Evolutionary conservation across 2,888 invertebrate genomes (phyloP).

Genomic region (Lacanobia wlatinum): DNA sequence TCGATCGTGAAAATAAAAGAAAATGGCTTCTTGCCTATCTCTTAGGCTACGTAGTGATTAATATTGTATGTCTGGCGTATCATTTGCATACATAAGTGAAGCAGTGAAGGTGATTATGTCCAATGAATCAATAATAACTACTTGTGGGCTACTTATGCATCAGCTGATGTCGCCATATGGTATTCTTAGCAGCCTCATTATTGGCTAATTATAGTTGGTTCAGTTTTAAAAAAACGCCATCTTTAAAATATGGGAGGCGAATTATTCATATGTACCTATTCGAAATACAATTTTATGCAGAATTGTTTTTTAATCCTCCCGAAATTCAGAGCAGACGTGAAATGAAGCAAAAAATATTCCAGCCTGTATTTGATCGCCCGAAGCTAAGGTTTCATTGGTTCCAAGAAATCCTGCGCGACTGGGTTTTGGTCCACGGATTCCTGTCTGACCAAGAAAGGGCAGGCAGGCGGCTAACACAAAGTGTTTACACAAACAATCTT

Average conservation of each 20-base stretch:
- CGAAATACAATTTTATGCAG: slow-evolving; percentile 2
- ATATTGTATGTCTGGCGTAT: slow-evolving; percentile 40
- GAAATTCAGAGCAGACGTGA: slow-evolving; percentile 8
- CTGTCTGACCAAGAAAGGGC: slow-evolving; percentile 68
- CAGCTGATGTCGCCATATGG: slow-evolving; percentile 55
- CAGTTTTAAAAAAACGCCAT: slow-evolving; percentile 4
- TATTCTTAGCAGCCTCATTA: slow-evolving; percentile 27
- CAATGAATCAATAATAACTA: slow-evolving; percentile 58
- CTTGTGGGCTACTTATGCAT: slow-evolving; percentile 25
- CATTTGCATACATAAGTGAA: slow-evolving; percentile 60
- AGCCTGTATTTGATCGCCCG: slow-evolving; percentile 42
- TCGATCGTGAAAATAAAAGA: slow-evolving; percentile 39
- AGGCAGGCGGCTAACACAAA: slow-evolving; percentile 68
- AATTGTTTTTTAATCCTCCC: neutral
- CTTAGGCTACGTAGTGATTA: slow-evolving; percentile 32
- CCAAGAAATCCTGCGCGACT: slow-evolving; percentile 74
- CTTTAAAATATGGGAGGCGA: neutral
- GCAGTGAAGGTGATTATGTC: slow-evolving; percentile 65
- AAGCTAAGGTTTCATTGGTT: slow-evolving; percentile 65
- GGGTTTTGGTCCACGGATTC: slow-evolving; percentile 75
- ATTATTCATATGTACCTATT: neutral
- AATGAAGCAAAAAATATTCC: slow-evolving; percentile 43
- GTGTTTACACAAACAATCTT: slow-evolving; percentile 52
- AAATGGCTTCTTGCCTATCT: slow-evolving; percentile 25
- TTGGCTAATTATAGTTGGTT: slow-evolving; percentile 6